Evolutionary conservation across 2,113 vertebrate genomes (phyloP).

Genomic region (Plecotus auritus): DNA sequence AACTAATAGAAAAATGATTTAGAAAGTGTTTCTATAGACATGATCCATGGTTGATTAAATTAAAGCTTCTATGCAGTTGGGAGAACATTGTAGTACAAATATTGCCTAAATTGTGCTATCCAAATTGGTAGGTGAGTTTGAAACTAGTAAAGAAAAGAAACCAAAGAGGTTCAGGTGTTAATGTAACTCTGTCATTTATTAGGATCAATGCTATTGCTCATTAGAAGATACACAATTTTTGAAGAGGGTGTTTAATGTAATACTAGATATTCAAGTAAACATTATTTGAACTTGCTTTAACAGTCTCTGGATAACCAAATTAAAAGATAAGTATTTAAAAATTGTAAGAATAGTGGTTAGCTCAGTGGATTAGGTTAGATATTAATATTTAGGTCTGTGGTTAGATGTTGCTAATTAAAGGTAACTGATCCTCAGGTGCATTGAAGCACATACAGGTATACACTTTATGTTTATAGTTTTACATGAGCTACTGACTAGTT

Average conservation of each 20-base stretch:
- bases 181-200: neutral
- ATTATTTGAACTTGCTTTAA: neutral
- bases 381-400: neutral
- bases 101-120: neutral
- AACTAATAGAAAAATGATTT: neutral
- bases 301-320: neutral
- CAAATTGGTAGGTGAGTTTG: neutral
- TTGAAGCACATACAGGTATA: neutral
- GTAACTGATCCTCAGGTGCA: neutral
- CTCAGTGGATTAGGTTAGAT: neutral
- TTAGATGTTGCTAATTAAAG: neutral
- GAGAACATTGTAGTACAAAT: neutral
- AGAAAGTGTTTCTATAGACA: neutral
- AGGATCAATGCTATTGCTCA: neutral
- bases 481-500: neutral
- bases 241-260: neutral
- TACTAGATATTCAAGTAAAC: neutral
- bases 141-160: neutral
- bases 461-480: neutral
- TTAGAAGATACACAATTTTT: neutral
- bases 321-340: neutral
- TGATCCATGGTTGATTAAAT: neutral
- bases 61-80: neutral
- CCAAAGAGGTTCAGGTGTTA: rapidly evolving
- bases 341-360: neutral